phyloP scores from a whole-genome alignment of 2,888 invertebrate species.

The Flabesymbios commensalis region DNA sequence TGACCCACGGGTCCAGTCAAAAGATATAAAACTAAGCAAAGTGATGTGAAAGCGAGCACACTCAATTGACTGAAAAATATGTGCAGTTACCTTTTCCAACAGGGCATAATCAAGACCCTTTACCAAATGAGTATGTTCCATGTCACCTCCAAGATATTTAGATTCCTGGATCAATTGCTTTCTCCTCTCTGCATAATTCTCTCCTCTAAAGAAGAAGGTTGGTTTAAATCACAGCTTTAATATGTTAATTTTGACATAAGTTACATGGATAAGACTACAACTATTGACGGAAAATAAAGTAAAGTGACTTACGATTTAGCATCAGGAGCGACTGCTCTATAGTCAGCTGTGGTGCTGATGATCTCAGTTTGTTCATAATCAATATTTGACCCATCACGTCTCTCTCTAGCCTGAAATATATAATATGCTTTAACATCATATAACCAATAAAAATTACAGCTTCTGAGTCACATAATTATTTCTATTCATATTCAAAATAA shows the following conservation, averaged over 20 bases:
- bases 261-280: too few relatives aligned
- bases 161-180: slow-evolving; percentile 96
- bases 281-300: too few relatives aligned
- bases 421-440: too few relatives aligned
- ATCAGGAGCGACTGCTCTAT: slow-evolving; percentile 95
- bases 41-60: background rate
- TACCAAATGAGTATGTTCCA: slow-evolving; percentile 99
- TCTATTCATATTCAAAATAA: background rate
- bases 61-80: background rate
- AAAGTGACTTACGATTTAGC: slow-evolving; percentile 75
- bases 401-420: slow-evolving; percentile 79
- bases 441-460: too few relatives aligned
- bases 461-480: too few relatives aligned
- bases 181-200: slow-evolving; percentile 77
- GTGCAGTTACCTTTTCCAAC: slow-evolving; percentile 76
- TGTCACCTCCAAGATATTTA: slow-evolving; percentile 99
- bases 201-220: slow-evolving; percentile 37
- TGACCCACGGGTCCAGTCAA: too few relatives aligned
- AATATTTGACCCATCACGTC: slow-evolving; percentile 79
- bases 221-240: background rate
- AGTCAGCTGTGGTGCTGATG: slow-evolving; percentile 78
- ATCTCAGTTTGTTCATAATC: slow-evolving; percentile 79
- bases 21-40: background rate
- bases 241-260: background rate
- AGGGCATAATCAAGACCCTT: slow-evolving; percentile 94